These are phyloP conservation scores for Azorinus chamasolen DNA, from an alignment of 2,888 invertebrate genomes.

Conservation along the genomic window DNA sequence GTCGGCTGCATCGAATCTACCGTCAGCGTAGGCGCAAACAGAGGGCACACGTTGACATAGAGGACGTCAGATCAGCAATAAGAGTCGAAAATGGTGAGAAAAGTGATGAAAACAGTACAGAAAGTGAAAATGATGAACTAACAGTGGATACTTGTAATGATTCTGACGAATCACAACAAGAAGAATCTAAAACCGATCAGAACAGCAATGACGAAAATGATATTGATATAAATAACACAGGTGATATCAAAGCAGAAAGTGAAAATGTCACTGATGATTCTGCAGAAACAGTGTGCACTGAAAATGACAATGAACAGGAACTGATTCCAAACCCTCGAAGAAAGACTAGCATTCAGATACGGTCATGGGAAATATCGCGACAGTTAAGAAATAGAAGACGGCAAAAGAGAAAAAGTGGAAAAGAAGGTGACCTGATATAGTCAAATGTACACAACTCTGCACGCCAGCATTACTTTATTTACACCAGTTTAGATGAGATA, in stretches of 20 bases:
- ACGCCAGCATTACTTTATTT: too few relatives aligned
- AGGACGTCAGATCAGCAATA: conserved; percentile 10
- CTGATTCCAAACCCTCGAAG: conserved; percentile 4
- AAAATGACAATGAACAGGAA: background rate
- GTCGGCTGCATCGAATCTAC: conserved; percentile 11
- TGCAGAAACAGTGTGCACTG: background rate
- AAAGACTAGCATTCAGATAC: conserved; percentile 10
- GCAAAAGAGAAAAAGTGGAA: background rate
- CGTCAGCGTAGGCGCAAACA: conserved; percentile 6
- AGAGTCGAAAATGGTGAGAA: conserved; percentile 1
- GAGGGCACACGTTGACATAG: conserved; percentile 6
- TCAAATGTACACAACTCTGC: too few relatives aligned
- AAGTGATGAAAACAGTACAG: background rate
- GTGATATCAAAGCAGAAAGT: too few relatives aligned
- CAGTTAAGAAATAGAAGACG: conserved; percentile 1
- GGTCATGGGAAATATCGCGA: conserved; percentile 14
- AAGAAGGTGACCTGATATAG: too few relatives aligned
- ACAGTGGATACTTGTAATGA: too few relatives aligned
- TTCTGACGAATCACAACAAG: too few relatives aligned
- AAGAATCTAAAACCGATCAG: too few relatives aligned
- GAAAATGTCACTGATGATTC: too few relatives aligned
- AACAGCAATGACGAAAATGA: too few relatives aligned
- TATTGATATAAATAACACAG: too few relatives aligned
- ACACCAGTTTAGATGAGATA: too few relatives aligned
- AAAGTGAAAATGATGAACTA: background rate